Percentiles rank a stretch among this genome's conserved stretches.
phyloP scores from a whole-genome alignment of 1,140 invertebrate genomes.

The Panagrolaimus sp. region DNA sequence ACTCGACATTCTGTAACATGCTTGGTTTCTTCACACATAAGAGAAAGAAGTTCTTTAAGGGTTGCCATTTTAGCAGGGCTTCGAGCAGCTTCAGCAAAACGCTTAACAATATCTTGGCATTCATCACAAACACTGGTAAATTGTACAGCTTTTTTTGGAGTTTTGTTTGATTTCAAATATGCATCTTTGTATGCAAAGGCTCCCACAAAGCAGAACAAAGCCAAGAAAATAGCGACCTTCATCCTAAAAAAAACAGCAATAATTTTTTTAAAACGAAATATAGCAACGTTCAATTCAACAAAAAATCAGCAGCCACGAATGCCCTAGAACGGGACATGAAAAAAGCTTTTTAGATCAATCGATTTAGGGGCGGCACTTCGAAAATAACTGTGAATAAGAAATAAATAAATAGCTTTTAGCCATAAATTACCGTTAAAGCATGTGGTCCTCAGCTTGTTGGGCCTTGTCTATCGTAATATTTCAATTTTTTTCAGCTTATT shows the following conservation, averaged over 20 bases:
- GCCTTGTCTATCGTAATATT: too few species aligned
- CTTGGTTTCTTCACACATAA: constrained; percentile 50
- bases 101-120: constrained; percentile 42
- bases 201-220: constrained; percentile 2
- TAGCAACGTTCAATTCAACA: too few species aligned
- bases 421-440: too few species aligned
- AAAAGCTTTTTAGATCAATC: too few species aligned
- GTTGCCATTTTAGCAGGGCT: constrained; percentile 52
- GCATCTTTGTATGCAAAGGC: background rate
- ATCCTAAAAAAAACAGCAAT: background rate
- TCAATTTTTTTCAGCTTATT: too few species aligned
- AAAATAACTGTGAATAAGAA: too few species aligned
- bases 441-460: too few species aligned
- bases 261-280: too few species aligned
- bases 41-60: constrained; percentile 45
- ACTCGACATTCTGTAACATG: constrained; percentile 51
- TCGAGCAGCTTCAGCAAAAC: constrained; percentile 45
- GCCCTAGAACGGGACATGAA: too few species aligned
- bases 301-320: too few species aligned
- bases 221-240: constrained; percentile 5
- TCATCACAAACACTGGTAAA: constrained; percentile 36
- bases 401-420: too few species aligned
- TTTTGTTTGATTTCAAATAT: constrained; percentile 1
- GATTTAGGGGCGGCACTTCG: too few species aligned
- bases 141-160: constrained; percentile 16